Evolutionary conservation across 2,888 invertebrate genomes (phyloP), one percentile per base, ranked within the genome.

Genomic region (Caenorhabditis imperialis): DNA sequence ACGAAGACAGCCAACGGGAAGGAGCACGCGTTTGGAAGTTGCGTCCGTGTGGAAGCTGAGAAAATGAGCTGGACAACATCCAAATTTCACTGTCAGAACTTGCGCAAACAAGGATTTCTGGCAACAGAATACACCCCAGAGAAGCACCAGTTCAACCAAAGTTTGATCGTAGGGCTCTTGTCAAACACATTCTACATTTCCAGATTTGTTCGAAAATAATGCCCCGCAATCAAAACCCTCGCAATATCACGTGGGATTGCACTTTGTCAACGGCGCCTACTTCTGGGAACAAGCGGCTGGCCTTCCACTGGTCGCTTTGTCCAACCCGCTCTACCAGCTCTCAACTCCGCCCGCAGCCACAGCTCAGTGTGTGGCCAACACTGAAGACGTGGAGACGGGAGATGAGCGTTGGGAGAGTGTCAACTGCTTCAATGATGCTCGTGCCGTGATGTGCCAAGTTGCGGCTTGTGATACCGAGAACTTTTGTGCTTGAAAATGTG

Each of bases 221-320:
- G 18, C 51, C 14, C 7, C 51, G 22, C 54, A 54, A 54, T 12
- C 27, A 7, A 35, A 51, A 6, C 51, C 61, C 0, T 23, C 8
- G 42, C 38, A 60, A 33, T 60, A 60, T 38, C 60, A 61, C 33
- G 33, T 61, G 16, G 61, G 61, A n/a, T 35, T 61, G 8, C 61
- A 61, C 37, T 62, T 16, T 23, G 27, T 62, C 6, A 62, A 53
- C 37, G 40, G 40, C 16, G 61, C 51, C 51, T 53, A 62, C 53
- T 62, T 62, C 22, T 62, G 61, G 61, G 61, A 62, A 25, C 61
- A 62, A 37, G 5, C 61, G 0, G 16, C 37, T 18, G 61, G 61
- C 1, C 35, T 62, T 2, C 44, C 61, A 6, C 18, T 62, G 14
- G 27, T 45, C 25, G 35, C 61, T 8, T 23, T 62, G 7, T 6